phyloP scores from a whole-genome alignment of 2,797 vertebrate genomes.

The Eulemur albifrons region DNA sequence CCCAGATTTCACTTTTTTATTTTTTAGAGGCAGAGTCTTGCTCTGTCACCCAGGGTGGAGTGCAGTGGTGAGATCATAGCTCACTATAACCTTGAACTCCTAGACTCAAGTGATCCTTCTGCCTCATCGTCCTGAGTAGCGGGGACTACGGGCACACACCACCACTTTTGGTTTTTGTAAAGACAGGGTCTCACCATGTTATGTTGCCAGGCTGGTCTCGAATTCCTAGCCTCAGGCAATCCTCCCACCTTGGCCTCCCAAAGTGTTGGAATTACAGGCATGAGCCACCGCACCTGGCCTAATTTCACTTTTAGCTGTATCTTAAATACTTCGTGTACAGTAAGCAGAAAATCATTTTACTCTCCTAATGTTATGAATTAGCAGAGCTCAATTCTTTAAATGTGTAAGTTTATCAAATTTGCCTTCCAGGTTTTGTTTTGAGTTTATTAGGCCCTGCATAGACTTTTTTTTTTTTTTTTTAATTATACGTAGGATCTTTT shows the following conservation, averaged over 20 bases:
- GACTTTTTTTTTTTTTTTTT: not conserved
- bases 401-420: not conserved
- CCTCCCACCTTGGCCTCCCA: not conserved
- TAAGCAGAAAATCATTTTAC: too few species aligned
- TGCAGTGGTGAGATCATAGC: not conserved
- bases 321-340: not conserved
- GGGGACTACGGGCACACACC: too few species aligned
- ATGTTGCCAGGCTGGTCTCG: not conserved
- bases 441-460: too few species aligned
- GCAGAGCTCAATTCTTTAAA: not conserved
- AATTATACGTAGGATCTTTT: constrained; percentile 48
- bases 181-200: not conserved
- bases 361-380: fast-evolving
- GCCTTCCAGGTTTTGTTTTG: not conserved
- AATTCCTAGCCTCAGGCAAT: not conserved
- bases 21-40: not conserved
- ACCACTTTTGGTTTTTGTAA: not conserved
- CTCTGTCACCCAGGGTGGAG: not conserved
- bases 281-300: not conserved
- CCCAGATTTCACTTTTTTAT: not conserved
- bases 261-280: not conserved
- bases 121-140: not conserved
- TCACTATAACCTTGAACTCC: not conserved
- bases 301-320: fast-evolving
- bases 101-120: not conserved